These are phyloP conservation scores for Ennomos quercinarius DNA, from an alignment of 2,888 invertebrate genomes.

Conservation along the genomic window DNA sequence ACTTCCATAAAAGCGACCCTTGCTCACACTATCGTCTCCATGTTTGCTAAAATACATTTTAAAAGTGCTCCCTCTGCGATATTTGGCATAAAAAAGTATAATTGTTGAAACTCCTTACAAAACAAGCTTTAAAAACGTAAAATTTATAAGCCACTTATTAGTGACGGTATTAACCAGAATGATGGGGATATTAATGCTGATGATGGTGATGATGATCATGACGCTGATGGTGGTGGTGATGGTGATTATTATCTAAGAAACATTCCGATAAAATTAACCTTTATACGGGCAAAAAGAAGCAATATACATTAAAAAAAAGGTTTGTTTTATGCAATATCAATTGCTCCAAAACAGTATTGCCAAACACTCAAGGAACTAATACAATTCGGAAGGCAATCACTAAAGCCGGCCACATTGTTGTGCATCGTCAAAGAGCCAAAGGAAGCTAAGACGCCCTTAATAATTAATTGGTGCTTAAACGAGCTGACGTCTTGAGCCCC, in stretches of 20 bases:
- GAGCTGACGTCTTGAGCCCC: constrained; percentile 80
- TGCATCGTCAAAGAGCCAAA: constrained; percentile 82
- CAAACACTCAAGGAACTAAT: constrained; percentile 65
- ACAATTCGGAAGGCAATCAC: constrained; percentile 81
- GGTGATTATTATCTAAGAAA: too few species aligned
- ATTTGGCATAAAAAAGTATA: too few species aligned
- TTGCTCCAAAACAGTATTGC: constrained; percentile 16
- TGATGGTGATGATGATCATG: too few species aligned
- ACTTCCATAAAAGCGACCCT: constrained; percentile 80
- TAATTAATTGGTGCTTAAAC: constrained; percentile 84
- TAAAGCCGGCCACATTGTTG: constrained; percentile 80
- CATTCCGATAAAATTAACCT: too few species aligned
- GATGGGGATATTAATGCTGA: too few species aligned
- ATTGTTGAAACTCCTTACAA: too few species aligned
- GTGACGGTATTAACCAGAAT: too few species aligned
- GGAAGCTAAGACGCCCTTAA: constrained; percentile 74
- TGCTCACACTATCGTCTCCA: constrained; percentile 49
- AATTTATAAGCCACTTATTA: too few species aligned
- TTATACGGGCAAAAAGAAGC: too few species aligned
- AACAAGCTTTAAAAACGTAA: too few species aligned
- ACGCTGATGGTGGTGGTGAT: too few species aligned
- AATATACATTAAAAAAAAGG: too few species aligned
- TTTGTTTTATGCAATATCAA: not conserved
- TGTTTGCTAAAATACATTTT: constrained; percentile 76
- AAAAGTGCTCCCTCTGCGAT: constrained; percentile 55